Base-by-base conservation (phyloP, 2,113 vertebrate genomes). In the Paramormyrops kingsleyae region DNA sequence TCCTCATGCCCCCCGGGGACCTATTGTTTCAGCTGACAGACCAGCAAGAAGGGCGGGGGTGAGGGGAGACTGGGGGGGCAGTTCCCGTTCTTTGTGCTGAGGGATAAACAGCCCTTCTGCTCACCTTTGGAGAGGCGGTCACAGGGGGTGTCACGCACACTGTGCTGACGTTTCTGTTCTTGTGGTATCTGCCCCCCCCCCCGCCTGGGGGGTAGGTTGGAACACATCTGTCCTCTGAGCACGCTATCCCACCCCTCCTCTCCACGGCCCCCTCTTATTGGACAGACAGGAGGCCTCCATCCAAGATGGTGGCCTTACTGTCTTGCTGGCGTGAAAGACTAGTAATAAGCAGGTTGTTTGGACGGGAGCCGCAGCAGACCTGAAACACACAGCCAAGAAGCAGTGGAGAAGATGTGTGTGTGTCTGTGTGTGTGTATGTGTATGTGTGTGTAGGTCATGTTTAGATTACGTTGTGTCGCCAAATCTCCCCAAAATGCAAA, bases 101-200 rank as follows among this genome's bases (percentile, higher is more conserved):
- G 47, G 15, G 8, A 39, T 42, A 52, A 56, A 52, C n/a, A 31
- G 46, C 13, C 47, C 24, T 90, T 77, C 80, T 86, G 56, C 24
- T 89, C 92, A 92, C 90, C 86, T 47, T 77, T 42, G 89, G 89
- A 91, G 90, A 90, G 88, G 1, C 4, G 10, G 83, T 90, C 90
- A 89, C 86, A 49, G 83, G 39, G 31, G 83, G 87, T 87, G 66
- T 62, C 59, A 31, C 44, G n/a, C 35, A 70, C 42, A 85, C 89
- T 89, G 87, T 91, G 90, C 88, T 89, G 92, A 93, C 92, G 92
- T 92, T 44, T 17, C 47, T 47, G 39, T 83, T 52, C 52, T 83
- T 10, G 52, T 42, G 59, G 8, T n/a, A 27, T 66, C 74, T 53
- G 47, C 17, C 19, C 31, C 46, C 44, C 44, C 44, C 44, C 27